A percentile compares a stretch with the other conserved stretches of the same genome.
These are phyloP conservation scores for Malurus leucopterus DNA, from an alignment of 2,797 vertebrate species.

Conservation along the genomic window DNA sequence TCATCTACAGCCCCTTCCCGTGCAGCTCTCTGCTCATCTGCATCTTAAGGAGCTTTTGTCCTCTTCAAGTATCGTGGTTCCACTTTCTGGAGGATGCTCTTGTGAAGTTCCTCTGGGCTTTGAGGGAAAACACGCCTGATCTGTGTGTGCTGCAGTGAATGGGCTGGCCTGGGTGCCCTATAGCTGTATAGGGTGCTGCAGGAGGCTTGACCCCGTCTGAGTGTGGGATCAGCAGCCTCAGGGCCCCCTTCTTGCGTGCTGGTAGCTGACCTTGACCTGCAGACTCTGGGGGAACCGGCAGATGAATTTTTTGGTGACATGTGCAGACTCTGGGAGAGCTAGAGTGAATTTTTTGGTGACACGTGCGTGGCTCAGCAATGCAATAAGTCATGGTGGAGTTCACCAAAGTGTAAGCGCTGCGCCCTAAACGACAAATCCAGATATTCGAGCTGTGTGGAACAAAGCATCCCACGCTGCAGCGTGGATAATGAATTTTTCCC, in stretches of 20 bases:
- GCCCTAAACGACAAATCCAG: not conserved
- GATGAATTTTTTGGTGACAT: not conserved
- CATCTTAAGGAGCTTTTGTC: not conserved
- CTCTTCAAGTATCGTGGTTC: not conserved
- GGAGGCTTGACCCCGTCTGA: not conserved
- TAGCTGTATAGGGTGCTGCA: rapidly evolving
- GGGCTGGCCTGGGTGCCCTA: not conserved
- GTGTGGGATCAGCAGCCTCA: not conserved
- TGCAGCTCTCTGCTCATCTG: not conserved
- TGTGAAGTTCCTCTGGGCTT: not conserved
- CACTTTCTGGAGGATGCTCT: not conserved
- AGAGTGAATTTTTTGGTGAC: not conserved
- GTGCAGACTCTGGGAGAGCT: rapidly evolving
- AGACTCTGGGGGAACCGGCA: not conserved
- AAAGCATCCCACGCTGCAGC: not conserved
- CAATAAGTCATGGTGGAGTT: not conserved
- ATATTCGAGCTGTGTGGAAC: not conserved
- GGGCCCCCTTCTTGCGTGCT: not conserved
- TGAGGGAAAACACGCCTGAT: not conserved
- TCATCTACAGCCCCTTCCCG: not conserved
- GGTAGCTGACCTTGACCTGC: not conserved
- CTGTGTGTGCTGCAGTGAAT: not conserved
- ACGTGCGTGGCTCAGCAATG: rapidly evolving
- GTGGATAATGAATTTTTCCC: not conserved
- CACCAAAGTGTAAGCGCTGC: not conserved